phyloP scores from a whole-genome alignment of 1,140 invertebrate genomes.

The Metaphire vulgaris region DNA sequence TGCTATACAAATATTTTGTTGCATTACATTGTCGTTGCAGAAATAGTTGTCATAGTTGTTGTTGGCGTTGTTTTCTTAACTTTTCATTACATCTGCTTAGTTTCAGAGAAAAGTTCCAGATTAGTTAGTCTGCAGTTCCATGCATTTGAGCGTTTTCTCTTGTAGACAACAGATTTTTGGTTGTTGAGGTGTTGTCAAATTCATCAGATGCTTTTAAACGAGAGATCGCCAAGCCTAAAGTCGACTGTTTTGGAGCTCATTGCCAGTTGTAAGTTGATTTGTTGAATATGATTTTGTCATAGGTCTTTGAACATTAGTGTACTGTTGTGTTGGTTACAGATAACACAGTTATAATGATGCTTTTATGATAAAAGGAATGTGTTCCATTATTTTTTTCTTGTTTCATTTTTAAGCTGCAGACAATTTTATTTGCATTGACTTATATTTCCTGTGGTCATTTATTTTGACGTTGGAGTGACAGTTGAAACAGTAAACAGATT shows the following conservation, averaged over 20 bases:
- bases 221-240: conserved; percentile 2
- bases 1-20: not conserved
- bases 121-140: not conserved
- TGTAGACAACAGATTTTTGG: conserved; percentile 16
- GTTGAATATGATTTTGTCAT: too few relatives aligned
- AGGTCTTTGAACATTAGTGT: not conserved
- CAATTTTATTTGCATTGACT: not conserved
- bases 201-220: not conserved
- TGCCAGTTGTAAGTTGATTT: not conserved
- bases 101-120: not conserved
- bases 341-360: not conserved
- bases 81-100: not conserved
- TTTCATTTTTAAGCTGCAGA: not conserved
- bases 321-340: not conserved
- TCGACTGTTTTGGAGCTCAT: not conserved
- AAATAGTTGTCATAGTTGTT: not conserved
- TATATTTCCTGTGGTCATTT: too few relatives aligned
- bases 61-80: not conserved
- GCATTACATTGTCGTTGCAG: not conserved
- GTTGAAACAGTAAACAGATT: too few relatives aligned
- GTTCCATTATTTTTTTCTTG: not conserved
- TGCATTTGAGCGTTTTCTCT: not conserved
- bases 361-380: not conserved
- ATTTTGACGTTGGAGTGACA: too few relatives aligned
- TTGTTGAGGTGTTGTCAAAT: not conserved